A percentile compares a stretch with the other conserved stretches of the same genome.
These are phyloP conservation scores for Drosophila picticornis DNA, from an alignment of 2,888 invertebrate genomes.

Conservation along the genomic window DNA sequence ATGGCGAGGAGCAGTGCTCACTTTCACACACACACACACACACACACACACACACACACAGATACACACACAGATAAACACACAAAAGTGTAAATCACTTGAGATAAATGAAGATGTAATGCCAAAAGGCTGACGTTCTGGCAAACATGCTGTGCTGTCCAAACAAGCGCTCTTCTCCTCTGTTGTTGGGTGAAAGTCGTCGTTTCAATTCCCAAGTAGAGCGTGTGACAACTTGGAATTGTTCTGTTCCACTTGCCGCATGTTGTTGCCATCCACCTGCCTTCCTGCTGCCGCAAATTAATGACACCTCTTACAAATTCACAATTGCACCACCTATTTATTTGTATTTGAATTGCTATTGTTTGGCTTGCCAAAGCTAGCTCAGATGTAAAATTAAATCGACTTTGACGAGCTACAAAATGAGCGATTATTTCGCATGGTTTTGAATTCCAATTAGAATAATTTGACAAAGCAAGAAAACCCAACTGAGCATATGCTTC, in stretches of 20 bases:
- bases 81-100: slow-evolving; percentile 44
- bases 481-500: neutral
- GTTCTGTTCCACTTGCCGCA: slow-evolving; percentile 4
- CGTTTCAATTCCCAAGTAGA: neutral
- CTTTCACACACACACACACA: slow-evolving; percentile 5
- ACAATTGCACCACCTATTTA: neutral
- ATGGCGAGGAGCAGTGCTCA: slow-evolving; percentile 1
- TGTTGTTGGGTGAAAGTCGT: neutral
- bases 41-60: slow-evolving; percentile 4
- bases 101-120: slow-evolving; percentile 43
- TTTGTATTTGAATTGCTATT: neutral
- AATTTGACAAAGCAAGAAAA: neutral
- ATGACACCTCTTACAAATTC: neutral
- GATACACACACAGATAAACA: neutral
- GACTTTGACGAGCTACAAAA: slow-evolving; percentile 7
- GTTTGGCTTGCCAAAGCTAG: neutral
- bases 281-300: slow-evolving; percentile 3
- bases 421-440: neutral
- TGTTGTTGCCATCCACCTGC: neutral
- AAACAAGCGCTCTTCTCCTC: neutral
- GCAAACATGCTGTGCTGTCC: slow-evolving; percentile 16
- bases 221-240: slow-evolving; percentile 6
- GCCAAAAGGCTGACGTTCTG: slow-evolving; percentile 8
- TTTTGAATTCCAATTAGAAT: neutral
- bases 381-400: slow-evolving; percentile 1